Evolutionary conservation across 2,888 invertebrate genomes (phyloP), one percentile per base, ranked within the genome.

Genomic region (Frankliniella intonsa): DNA sequence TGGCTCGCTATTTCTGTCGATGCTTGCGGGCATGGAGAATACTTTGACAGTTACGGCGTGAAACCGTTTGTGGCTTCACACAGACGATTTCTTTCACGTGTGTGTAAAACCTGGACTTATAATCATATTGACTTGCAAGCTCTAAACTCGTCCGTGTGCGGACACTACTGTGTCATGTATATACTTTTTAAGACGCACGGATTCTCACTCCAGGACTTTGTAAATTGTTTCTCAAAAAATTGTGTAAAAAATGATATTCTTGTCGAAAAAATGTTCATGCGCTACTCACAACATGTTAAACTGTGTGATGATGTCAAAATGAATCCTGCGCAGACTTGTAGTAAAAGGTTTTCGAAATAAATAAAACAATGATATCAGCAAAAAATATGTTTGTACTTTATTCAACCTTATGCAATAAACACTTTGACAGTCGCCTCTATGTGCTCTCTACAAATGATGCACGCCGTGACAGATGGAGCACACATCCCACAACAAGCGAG

Each of bases 11-110:
- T 82, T 19, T 51, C n/a, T 22, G 80, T 80, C 9, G 55, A 80
- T 17, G n/a, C 25, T 8, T 17, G 14, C n/a, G 38, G 55, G 19
- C 10, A n/a, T 8, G 80, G 25, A 7, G 80, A 80, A 82, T 82
- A 14, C 55, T 82, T 82, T 51, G 82, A 82, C 79, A 80, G 80
- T 82, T 82, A 76, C 17, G 82, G 82, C 7, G 7, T 80, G 8
- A 10, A 50, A 55, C 82, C 82, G 10, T 50, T 25, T 22, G 25
- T 80, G 9, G 14, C 62, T 7, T 3, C 10, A 5, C 19, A 14
- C 11, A 17, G 11, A 19, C 11, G 11, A 17, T 65, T 14, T 65
- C 62, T 65, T 10, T 17, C 10, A 10, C 10, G 62, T 17, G 19
- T 14, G 19, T 65, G 62, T 65, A 65, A 65, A 65, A 17, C 14